A percentile compares a stretch with the other conserved stretches of the same genome.
phyloP scores from a whole-genome alignment of 2,888 invertebrate genomes.

The Amphimallon solstitiale region DNA sequence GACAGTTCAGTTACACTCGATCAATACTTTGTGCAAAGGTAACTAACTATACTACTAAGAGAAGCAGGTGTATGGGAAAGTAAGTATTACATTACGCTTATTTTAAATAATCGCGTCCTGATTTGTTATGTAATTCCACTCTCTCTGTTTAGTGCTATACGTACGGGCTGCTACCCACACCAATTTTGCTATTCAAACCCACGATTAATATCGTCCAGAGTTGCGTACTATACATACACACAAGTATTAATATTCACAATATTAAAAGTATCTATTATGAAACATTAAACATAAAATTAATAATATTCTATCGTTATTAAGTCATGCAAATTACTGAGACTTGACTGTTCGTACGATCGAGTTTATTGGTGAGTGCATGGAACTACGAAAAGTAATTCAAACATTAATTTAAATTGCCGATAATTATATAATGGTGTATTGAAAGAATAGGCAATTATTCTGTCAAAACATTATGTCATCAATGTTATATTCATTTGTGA shows the following conservation, averaged over 20 bases:
- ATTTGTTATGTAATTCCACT: slow-evolving; percentile 10
- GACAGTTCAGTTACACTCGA: too few relatives aligned
- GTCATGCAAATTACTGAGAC: slow-evolving; percentile 2
- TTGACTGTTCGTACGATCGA: too few relatives aligned
- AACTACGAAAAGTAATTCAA: too few relatives aligned
- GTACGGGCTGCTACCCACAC: background rate
- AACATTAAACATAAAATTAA: slow-evolving; percentile 23
- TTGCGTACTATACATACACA: background rate
- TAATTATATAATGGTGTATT: too few relatives aligned
- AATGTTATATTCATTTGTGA: too few relatives aligned
- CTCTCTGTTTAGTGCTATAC: background rate
- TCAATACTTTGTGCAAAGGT: too few relatives aligned
- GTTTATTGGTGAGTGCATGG: too few relatives aligned
- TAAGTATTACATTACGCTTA: slow-evolving; percentile 7
- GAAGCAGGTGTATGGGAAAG: slow-evolving; percentile 4
- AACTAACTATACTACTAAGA: background rate
- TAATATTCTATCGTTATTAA: background rate
- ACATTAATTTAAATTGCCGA: too few relatives aligned
- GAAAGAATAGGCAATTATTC: too few relatives aligned
- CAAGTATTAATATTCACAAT: slow-evolving; percentile 8
- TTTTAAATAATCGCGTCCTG: slow-evolving; percentile 3
- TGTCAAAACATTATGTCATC: too few relatives aligned
- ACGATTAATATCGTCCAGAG: too few relatives aligned
- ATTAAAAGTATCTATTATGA: slow-evolving; percentile 17
- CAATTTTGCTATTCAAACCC: background rate